Conservation (phyloP, 2,888 invertebrate species). For the Nephrotoma guestfalica region DNA sequence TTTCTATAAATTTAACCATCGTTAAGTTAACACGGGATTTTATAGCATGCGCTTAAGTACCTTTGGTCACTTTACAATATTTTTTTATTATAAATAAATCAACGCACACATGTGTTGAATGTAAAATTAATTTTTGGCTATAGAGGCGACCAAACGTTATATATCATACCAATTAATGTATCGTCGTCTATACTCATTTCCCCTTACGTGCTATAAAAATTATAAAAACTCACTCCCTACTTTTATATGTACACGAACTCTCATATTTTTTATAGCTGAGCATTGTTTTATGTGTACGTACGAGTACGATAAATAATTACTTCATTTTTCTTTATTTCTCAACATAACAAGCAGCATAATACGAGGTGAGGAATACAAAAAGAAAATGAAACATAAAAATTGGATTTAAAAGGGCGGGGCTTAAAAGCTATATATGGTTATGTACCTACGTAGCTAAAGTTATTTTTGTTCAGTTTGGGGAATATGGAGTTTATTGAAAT, state of each 20-base stretch:
- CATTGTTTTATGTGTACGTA: not conserved
- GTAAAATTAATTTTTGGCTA: not conserved
- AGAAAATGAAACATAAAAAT: not conserved
- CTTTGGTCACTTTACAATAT: not conserved
- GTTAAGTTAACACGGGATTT: not conserved
- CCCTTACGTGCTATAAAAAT: not conserved
- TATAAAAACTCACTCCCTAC: not conserved
- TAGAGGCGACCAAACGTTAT: too few relatives aligned
- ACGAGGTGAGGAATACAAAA: not conserved
- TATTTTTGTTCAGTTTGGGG: not conserved
- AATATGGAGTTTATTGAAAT: not conserved
- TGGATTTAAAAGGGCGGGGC: not conserved
- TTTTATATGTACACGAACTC: not conserved
- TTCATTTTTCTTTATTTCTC: not conserved
- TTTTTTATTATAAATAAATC: not conserved
- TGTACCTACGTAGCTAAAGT: not conserved
- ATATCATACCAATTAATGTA: not conserved
- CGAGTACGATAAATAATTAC: not conserved
- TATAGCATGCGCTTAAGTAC: not conserved
- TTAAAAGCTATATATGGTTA: not conserved
- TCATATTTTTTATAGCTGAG: not conserved
- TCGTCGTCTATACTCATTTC: not conserved
- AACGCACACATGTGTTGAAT: not conserved
- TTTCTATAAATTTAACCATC: not conserved
- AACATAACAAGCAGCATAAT: not conserved